Evolutionary conservation across 2,888 invertebrate species (phyloP).

Genomic region (Diarsia dahlii): DNA sequence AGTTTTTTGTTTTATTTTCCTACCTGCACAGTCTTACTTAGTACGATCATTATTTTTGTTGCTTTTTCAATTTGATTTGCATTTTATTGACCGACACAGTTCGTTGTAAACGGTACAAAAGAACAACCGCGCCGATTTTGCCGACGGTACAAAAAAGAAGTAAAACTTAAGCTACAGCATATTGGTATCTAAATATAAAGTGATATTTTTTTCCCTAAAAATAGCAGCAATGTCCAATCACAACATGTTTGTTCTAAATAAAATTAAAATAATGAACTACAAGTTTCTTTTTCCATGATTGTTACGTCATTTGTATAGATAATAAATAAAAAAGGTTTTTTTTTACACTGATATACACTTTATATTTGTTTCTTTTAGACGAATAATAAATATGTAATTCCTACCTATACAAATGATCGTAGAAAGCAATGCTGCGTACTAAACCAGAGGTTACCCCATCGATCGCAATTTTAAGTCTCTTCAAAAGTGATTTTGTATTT

Average conservation of each 20-base stretch:
- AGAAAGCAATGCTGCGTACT: conserved; percentile 14
- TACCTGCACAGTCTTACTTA: conserved; percentile 32
- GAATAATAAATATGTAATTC: conserved; percentile 8
- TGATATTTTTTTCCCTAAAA: conserved; percentile 39
- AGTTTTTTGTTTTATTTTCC: not conserved
- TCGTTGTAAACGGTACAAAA: conserved; percentile 5
- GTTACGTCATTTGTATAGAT: conserved; percentile 47
- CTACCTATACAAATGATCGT: conserved; percentile 39
- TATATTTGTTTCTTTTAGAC: not conserved
- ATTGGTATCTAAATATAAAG: conserved; percentile 40
- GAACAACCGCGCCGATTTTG: conserved; percentile 34
- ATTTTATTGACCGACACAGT: conserved; percentile 36
- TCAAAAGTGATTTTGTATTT: not conserved
- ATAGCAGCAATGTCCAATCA: conserved; percentile 55
- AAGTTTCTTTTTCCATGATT: conserved; percentile 2
- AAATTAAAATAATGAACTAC: conserved; percentile 52
- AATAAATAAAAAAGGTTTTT: not conserved
- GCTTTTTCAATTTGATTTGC: conserved; percentile 19
- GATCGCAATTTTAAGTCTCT: not conserved
- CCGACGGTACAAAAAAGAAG: conserved; percentile 33
- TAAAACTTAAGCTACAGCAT: conserved; percentile 46
- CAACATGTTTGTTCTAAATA: conserved; percentile 54
- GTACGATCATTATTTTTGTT: not conserved
- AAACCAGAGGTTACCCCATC: conserved; percentile 16
- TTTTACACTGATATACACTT: conserved; percentile 13